Base-by-base conservation (phyloP, 2,113 vertebrate species). In the Pomatostomus ruficeps region DNA sequence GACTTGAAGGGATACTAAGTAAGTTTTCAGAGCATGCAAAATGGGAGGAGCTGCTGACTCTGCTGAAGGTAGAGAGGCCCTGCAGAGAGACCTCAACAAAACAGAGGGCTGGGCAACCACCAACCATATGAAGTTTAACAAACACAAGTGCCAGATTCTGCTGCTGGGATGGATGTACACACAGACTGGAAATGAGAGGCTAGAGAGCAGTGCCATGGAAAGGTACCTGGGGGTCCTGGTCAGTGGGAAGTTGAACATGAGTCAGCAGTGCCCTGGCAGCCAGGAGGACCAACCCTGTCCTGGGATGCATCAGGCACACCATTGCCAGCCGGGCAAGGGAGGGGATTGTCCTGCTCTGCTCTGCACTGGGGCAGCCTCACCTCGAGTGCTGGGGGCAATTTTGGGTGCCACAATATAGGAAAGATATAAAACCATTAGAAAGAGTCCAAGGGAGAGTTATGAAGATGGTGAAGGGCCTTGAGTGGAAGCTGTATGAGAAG, bases 271-370 rank as follows among this genome's bases (percentile, higher is more conserved):
- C 16, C 52, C 52, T 25, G 76, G 67, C 22, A 63, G 48, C 35
- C 29, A 42, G 35, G 29, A 55, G 31, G 13, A 23, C 14, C 29
- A 35, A 0, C 4, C 2, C 0, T 63, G 5, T 35, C n/a, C 57
- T 62, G n/a, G 24, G 40, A 12, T 0, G 1, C 16, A 71, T 46
- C 73, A 52, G 38, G 46, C 10, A 20, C 28, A 52, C 18, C 71
- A 31, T 35, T 0, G 0, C 9, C 70, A 52, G 20, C 11, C 0
- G 0, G 38, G 17, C n/a, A 25, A 17, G 54, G 16, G n/a, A 58
- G 14, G n/a, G 10, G 45, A 68, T 52, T 67, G 61, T 31, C n/a
- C 46, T 0, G 0, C 19, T 20, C 43, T 73, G 16, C 29, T 52
- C 52, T 54, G 45, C 3, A 1, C 35, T 35, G 36, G 11, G 14